Conservation (phyloP, 2,888 invertebrate genomes). For the Parasteatoda lunata region DNA sequence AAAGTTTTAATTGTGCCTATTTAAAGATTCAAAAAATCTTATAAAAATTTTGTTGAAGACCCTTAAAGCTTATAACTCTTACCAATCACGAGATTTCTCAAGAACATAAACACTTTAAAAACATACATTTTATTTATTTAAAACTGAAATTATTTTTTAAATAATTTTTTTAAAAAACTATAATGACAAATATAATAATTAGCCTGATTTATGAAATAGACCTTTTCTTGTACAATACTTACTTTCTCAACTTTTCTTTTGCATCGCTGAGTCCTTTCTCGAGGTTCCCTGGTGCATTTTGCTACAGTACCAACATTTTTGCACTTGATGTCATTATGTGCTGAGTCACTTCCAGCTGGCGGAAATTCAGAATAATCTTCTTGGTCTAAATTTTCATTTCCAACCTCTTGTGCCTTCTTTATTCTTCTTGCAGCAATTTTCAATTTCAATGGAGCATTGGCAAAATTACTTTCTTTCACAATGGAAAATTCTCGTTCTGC, state of each 20-base stretch:
- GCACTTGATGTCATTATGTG: background rate
- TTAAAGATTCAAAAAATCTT: no score
- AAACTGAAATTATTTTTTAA: no score
- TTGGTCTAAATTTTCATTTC: slow-evolving; percentile 28
- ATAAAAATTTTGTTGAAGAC: no score
- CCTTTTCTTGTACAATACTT: background rate
- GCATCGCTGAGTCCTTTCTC: slow-evolving; percentile 18
- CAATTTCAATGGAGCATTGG: slow-evolving; percentile 58
- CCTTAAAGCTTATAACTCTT: no score
- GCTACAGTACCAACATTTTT: background rate
- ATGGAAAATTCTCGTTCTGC: slow-evolving; percentile 65
- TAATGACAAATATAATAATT: no score
- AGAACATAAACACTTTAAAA: no score
- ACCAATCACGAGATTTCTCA: no score
- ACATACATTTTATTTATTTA: no score
- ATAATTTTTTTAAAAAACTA: no score
- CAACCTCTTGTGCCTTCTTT: slow-evolving; percentile 37
- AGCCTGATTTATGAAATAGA: no score
- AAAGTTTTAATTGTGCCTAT: no score
- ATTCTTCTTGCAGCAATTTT: slow-evolving; percentile 62
- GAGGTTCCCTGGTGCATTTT: slow-evolving; percentile 13
- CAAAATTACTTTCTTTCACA: slow-evolving; percentile 59
- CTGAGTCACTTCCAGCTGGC: slow-evolving; percentile 23
- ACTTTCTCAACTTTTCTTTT: slow-evolving; percentile 51
- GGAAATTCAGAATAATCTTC: slow-evolving; percentile 45